A percentile compares a stretch with the other conserved stretches of the same genome.
Conservation (phyloP, 2,888 invertebrate genomes). For the Sisyra terminalis region DNA sequence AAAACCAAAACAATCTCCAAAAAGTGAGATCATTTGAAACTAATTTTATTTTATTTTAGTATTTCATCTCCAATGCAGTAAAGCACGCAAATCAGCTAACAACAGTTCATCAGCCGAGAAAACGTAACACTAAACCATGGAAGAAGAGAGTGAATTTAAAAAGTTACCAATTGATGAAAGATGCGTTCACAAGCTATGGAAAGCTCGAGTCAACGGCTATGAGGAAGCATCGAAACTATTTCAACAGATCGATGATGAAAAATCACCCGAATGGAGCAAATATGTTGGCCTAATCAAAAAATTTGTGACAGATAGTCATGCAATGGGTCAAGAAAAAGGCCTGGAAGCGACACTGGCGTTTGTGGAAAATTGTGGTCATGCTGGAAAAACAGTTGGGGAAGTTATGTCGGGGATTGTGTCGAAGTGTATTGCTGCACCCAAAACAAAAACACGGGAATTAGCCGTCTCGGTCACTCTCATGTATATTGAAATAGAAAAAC, state of each 20-base stretch:
- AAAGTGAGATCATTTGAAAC: no score
- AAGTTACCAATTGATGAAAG: slow-evolving; percentile 80
- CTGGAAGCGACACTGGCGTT: slow-evolving; percentile 81
- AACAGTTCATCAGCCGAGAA: no score
- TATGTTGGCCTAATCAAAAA: slow-evolving; percentile 83
- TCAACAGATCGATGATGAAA: slow-evolving; percentile 76
- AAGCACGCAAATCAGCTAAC: no score
- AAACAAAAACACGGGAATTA: slow-evolving; percentile 80
- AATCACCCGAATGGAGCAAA: slow-evolving; percentile 85
- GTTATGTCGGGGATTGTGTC: slow-evolving; percentile 64
- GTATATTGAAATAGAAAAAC: slow-evolving; percentile 93
- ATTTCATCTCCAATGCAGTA: no score
- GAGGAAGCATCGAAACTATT: slow-evolving; percentile 86
- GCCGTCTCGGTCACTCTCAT: slow-evolving; percentile 78
- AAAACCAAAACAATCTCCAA: no score
- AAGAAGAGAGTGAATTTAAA: slow-evolving; percentile 74
- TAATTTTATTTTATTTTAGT: no score
- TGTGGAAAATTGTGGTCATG: slow-evolving; percentile 77
- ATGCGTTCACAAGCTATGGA: slow-evolving; percentile 90
- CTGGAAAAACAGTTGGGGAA: slow-evolving; percentile 78
- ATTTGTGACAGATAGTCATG: slow-evolving; percentile 89
- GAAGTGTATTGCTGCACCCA: slow-evolving; percentile 87
- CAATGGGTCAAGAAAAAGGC: slow-evolving; percentile 88
- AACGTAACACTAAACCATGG: slow-evolving; percentile 33
- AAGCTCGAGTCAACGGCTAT: slow-evolving; percentile 85